Evolutionary conservation across 2,888 invertebrate genomes (phyloP).

Genomic region (Taphrorychus bicolor): DNA sequence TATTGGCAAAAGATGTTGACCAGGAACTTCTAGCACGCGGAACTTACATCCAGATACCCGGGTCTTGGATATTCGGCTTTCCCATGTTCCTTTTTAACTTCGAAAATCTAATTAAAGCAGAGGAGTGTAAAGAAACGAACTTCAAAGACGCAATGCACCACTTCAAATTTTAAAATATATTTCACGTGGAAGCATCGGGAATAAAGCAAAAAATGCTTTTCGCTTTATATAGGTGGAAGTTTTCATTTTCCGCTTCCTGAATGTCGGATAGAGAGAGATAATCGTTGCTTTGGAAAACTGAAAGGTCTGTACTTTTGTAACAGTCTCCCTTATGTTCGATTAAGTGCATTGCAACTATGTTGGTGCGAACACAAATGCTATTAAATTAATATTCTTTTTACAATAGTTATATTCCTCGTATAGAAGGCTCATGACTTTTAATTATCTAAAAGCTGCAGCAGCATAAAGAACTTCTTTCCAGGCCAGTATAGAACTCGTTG

Average conservation of each 20-base stretch:
- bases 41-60: too few relatives aligned
- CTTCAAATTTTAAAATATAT: neutral
- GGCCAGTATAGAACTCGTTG: neutral
- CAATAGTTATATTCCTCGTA: too few relatives aligned
- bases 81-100: neutral
- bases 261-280: neutral
- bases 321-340: neutral
- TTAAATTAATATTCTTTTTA: too few relatives aligned
- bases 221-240: neutral
- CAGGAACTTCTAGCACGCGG: conserved; percentile 70
- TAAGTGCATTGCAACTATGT: too few relatives aligned
- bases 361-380: too few relatives aligned
- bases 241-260: conserved; percentile 8
- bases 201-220: conserved; percentile 1
- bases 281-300: conserved; percentile 1
- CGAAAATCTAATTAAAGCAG: neutral
- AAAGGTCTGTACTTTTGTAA: neutral
- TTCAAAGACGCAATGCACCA: conserved; percentile 3
- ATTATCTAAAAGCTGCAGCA: neutral
- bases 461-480: neutral
- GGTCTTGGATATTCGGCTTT: too few relatives aligned
- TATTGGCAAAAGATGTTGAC: conserved; percentile 82
- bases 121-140: neutral
- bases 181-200: conserved; percentile 5
- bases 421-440: too few relatives aligned